These are phyloP conservation scores for Loxodonta africana DNA, from an alignment of 2,113 vertebrate species.

Conservation along the genomic window DNA sequence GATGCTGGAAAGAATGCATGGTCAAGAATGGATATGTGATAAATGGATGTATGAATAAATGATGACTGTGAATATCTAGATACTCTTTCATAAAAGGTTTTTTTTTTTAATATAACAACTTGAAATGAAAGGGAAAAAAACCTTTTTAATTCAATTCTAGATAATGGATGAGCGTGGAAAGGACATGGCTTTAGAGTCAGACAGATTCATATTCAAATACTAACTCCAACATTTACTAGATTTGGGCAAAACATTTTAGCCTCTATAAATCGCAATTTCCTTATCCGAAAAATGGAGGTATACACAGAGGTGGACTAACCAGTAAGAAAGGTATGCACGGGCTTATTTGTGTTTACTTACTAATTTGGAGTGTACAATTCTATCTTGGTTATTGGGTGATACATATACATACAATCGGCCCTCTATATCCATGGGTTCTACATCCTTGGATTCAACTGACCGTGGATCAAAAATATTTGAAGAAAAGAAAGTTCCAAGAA, in stretches of 20 bases:
- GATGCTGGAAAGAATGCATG: background rate
- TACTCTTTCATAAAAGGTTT: background rate
- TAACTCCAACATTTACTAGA: background rate
- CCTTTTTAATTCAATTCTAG: background rate
- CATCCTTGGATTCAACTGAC: too few species aligned
- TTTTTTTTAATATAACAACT: background rate
- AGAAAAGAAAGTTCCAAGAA: too few species aligned
- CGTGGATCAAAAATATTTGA: too few species aligned
- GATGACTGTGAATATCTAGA: background rate
- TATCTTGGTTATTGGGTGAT: too few species aligned
- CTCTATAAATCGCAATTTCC: background rate
- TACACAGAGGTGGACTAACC: background rate
- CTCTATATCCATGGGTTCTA: too few species aligned
- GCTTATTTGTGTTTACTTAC: too few species aligned
- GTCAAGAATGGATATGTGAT: background rate
- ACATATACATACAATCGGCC: too few species aligned
- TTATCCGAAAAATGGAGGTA: background rate
- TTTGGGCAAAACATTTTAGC: background rate
- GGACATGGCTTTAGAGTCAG: background rate
- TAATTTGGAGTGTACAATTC: too few species aligned
- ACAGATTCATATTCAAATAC: background rate
- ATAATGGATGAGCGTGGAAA: background rate
- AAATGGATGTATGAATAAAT: slow-evolving; percentile 7
- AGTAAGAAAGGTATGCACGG: too few species aligned
- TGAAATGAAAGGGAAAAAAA: background rate